These are phyloP conservation scores for Drosophila meridionalis DNA, from an alignment of 2,888 invertebrate species.

Conservation along the genomic window DNA sequence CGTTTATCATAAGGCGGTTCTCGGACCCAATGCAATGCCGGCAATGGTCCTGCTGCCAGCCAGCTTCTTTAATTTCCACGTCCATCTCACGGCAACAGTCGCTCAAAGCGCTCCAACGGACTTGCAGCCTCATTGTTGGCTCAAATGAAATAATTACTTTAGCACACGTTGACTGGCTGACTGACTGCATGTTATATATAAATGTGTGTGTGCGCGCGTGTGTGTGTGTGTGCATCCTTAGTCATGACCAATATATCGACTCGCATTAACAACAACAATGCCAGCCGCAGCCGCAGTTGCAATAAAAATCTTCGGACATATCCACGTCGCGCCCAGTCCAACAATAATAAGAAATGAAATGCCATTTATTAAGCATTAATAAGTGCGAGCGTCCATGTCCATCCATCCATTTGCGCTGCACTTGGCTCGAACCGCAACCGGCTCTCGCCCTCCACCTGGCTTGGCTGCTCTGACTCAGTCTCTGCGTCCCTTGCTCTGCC, in stretches of 20 bases:
- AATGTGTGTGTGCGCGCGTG: slow-evolving; percentile 5
- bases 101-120: slow-evolving; percentile 64
- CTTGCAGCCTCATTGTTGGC: slow-evolving; percentile 82
- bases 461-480: slow-evolving; percentile 28
- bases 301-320: slow-evolving; percentile 73
- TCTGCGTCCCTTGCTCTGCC: slow-evolving; percentile 34
- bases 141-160: slow-evolving; percentile 83
- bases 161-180: slow-evolving; percentile 72
- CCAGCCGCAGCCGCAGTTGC: slow-evolving; percentile 46
- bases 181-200: slow-evolving; percentile 40
- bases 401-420: slow-evolving; percentile 69
- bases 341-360: slow-evolving; percentile 84
- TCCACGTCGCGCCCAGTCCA: slow-evolving; percentile 74
- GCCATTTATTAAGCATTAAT: slow-evolving; percentile 85
- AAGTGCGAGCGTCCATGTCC: slow-evolving; percentile 82
- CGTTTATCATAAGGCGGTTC: slow-evolving; percentile 53
- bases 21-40: slow-evolving; percentile 32
- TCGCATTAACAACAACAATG: slow-evolving; percentile 75
- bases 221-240: slow-evolving; percentile 64
- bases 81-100: slow-evolving; percentile 72
- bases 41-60: slow-evolving; percentile 53
- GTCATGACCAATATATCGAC: slow-evolving; percentile 81
- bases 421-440: slow-evolving; percentile 46
- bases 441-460: slow-evolving; percentile 21
- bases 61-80: slow-evolving; percentile 82